Evolutionary conservation across 2,113 vertebrate genomes (phyloP).

Genomic region (Butastur rufipennis): DNA sequence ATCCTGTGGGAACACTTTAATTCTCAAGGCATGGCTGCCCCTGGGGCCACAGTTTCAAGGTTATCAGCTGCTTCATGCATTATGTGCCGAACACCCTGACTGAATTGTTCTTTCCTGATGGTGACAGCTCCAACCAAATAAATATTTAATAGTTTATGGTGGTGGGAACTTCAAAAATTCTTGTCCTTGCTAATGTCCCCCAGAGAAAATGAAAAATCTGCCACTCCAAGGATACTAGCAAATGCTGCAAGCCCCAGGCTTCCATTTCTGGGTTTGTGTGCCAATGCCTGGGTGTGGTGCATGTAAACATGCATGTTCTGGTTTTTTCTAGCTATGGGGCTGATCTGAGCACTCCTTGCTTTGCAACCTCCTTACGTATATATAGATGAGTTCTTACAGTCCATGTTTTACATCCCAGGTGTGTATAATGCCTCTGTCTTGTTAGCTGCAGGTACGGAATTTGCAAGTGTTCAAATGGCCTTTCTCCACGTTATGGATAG

Average conservation of each 20-base stretch:
- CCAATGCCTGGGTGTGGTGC: too few relatives aligned
- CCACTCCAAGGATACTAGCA: not conserved
- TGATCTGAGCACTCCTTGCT: not conserved
- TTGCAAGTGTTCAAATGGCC: not conserved
- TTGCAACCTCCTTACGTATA: not conserved
- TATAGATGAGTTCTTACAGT: not conserved
- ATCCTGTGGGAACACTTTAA: not conserved
- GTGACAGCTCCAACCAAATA: not conserved
- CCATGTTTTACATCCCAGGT: not conserved
- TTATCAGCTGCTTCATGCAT: not conserved
- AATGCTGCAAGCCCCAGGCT: not conserved
- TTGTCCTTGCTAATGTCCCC: not conserved
- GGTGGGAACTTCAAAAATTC: not conserved
- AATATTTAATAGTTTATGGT: not conserved
- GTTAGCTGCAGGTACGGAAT: not conserved
- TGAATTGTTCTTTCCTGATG: not conserved
- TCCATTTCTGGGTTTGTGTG: not conserved
- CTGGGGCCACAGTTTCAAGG: not conserved
- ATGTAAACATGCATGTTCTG: not conserved
- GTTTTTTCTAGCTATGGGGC: not conserved
- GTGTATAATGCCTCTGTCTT: not conserved
- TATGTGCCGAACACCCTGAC: not conserved
- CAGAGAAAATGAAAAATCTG: not conserved
- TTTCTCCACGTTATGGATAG: not conserved
- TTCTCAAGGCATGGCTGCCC: not conserved